Conservation (phyloP, 2,797 vertebrate species). For the Iguana delicatissima region DNA sequence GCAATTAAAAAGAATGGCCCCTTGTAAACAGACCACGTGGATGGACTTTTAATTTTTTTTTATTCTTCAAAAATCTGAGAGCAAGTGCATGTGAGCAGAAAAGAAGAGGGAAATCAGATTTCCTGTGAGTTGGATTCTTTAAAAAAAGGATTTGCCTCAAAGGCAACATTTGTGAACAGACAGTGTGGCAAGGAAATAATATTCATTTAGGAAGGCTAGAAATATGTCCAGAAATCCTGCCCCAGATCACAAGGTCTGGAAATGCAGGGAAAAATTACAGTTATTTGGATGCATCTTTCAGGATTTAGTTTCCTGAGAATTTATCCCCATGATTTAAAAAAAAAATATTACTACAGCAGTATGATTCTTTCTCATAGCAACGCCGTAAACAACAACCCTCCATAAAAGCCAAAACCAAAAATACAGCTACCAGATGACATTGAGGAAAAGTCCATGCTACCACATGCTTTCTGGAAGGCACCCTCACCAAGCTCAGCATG, state of each 20-base stretch:
- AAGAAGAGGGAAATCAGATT: constrained; percentile 2
- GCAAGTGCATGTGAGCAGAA: not conserved
- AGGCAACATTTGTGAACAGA: not conserved
- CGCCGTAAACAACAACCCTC: not conserved
- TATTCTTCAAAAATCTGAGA: not conserved
- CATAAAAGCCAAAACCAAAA: not conserved
- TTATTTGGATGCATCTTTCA: not conserved
- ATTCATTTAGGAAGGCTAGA: not conserved
- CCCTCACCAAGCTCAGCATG: not conserved
- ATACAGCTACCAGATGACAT: not conserved
- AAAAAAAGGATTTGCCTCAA: not conserved
- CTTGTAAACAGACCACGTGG: constrained; percentile 24
- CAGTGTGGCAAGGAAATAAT: not conserved
- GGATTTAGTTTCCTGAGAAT: constrained; percentile 14
- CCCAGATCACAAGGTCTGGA: not conserved
- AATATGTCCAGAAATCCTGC: not conserved
- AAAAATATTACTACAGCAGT: not conserved
- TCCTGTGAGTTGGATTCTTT: not conserved
- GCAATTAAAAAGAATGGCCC: not conserved
- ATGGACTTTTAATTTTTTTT: not conserved
- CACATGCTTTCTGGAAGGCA: not conserved
- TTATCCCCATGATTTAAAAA: not conserved
- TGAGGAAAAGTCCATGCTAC: not conserved
- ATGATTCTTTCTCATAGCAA: constrained; percentile 11
- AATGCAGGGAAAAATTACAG: constrained; percentile 1